Percentiles rank a stretch among this genome's conserved stretches.
These are phyloP conservation scores for Portevinia maculata DNA, from an alignment of 2,888 invertebrate genomes.

Conservation along the genomic window DNA sequence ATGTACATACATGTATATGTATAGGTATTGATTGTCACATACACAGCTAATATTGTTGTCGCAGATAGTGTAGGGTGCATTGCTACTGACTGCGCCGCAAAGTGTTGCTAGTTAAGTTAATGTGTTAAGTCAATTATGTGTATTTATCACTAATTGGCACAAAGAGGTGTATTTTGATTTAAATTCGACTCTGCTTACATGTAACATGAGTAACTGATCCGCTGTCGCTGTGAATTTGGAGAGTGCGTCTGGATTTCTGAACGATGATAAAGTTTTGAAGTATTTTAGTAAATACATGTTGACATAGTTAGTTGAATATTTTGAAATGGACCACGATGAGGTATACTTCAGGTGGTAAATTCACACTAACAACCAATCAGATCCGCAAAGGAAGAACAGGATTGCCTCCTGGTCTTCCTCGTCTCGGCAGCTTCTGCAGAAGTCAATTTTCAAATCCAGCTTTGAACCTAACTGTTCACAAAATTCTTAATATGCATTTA, in stretches of 20 bases:
- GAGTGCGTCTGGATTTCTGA: conserved; percentile 1
- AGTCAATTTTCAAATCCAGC: no score
- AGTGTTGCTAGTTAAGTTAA: conserved; percentile 52
- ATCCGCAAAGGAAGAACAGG: no score
- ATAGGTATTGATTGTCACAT: background rate
- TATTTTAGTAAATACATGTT: no score
- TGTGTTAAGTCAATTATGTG: conserved; percentile 64
- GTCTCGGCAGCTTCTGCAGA: no score
- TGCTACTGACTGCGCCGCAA: conserved; percentile 45
- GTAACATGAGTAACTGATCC: background rate
- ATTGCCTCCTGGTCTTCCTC: no score
- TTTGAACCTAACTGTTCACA: no score
- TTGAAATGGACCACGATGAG: no score
- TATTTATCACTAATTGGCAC: conserved; percentile 11
- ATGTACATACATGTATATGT: background rate
- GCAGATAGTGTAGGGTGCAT: conserved; percentile 59
- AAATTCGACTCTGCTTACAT: conserved; percentile 14
- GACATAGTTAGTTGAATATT: no score
- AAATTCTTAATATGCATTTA: no score
- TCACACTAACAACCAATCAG: no score
- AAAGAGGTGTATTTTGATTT: conserved; percentile 5
- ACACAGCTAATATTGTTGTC: conserved; percentile 50
- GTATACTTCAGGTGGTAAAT: no score
- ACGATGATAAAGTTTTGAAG: no score
- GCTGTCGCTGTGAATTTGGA: background rate